Base-by-base conservation (phyloP, 2,797 vertebrate genomes). In the Spatula versicolor region DNA sequence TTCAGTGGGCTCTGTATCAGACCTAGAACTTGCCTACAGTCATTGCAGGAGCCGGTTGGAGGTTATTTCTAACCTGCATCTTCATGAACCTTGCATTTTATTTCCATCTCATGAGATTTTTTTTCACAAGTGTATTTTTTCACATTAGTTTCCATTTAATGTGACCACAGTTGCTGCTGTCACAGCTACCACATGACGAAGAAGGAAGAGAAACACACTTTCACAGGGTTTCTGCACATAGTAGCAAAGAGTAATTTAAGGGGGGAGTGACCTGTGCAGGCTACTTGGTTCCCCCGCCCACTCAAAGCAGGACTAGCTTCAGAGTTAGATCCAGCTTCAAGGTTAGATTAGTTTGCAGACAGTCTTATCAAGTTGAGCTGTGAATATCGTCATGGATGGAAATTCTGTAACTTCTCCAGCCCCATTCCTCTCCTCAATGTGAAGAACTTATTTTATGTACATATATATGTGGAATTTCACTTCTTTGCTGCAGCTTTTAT, bases 141-240 rank as follows among this genome's bases (percentile, higher is more conserved):
- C 43, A 69, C 60, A 7, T 3, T 52, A 14, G 48, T 85, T 95
- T 77, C 81, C 5, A 20, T 80, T 82, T 64, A 58, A 48, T 3
- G 2, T 67, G 5, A 0, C 35, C 26, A 48, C 50, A 83, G 55
- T 35, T 73, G 55, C 46, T 86, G 13, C 59, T 39, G 22, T 9
- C 67, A n/a, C 46, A 84, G n/a, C 23, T 45, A 30, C 25, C 46
- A 41, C 26, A 3, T 25, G 45, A 62, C 39, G 19, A 90, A 72
- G 58, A 84, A 90, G 68, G 78, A 93, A 84, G 74, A 90, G 72
- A 85, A 81, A 74, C 35, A 54, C 15, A 3, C 12, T 75, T 81
- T 39, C 0, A 0, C 31, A 2, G 2, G 12, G 41, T 78, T 86
- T 86, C 54, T 88, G 28, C 17, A 37, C 5, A 11, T 11, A 19